Evolutionary conservation across 1,140 invertebrate species (phyloP).

Genomic region (Meloidogyne chitwoodi): DNA sequence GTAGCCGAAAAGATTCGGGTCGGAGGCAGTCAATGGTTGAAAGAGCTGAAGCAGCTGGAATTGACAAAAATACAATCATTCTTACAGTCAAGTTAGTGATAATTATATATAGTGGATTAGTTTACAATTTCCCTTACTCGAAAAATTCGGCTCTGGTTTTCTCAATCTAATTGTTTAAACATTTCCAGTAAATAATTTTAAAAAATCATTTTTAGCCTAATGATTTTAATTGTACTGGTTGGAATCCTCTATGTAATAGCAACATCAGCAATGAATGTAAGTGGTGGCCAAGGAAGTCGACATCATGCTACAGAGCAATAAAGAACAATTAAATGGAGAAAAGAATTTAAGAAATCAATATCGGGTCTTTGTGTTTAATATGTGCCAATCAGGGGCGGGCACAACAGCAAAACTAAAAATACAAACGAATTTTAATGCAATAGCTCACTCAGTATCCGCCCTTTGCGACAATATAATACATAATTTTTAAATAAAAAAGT

Average conservation of each 20-base stretch:
- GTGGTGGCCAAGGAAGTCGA: not conserved
- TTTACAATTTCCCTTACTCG: too few species aligned
- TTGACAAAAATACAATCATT: constrained; percentile 19
- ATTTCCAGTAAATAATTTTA: not conserved
- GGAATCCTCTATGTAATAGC: constrained; percentile 8
- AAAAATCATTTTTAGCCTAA: not conserved
- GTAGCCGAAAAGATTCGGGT: not conserved
- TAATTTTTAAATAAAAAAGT: too few species aligned
- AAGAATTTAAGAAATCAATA: too few species aligned
- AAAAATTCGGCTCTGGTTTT: too few species aligned
- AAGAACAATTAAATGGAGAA: too few species aligned
- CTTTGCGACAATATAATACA: too few species aligned
- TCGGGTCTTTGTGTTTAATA: too few species aligned
- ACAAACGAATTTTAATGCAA: too few species aligned
- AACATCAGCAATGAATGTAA: constrained; percentile 16
- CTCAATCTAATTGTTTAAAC: too few species aligned
- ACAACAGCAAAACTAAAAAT: too few species aligned
- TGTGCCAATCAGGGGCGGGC: too few species aligned
- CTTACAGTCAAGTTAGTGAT: constrained; percentile 5
- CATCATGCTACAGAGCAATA: not conserved
- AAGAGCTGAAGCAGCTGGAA: not conserved
- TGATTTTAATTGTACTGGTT: not conserved
- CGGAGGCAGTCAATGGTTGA: not conserved
- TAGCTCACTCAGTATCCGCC: too few species aligned
- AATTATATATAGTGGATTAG: not conserved